These are phyloP conservation scores for Dryadula phaetusa DNA, from an alignment of 2,888 invertebrate species.

Conservation along the genomic window DNA sequence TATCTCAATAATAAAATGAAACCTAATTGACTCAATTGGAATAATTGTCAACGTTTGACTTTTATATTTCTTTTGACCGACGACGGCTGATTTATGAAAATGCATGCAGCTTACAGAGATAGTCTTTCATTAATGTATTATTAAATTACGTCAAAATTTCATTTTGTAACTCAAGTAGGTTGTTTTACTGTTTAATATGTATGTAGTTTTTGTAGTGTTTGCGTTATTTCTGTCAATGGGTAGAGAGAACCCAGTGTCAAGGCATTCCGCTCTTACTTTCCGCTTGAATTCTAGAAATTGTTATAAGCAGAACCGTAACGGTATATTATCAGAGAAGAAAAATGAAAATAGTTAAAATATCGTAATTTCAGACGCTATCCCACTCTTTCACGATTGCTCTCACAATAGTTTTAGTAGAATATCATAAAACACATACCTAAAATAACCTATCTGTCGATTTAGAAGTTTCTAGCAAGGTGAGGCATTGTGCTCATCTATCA, in stretches of 20 bases:
- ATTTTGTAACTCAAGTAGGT: no score
- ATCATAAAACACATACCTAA: background rate
- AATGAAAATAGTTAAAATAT: no score
- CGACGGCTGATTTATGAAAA: slow-evolving; percentile 15
- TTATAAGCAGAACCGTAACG: no score
- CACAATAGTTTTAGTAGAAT: background rate
- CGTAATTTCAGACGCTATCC: no score
- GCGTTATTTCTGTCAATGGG: no score
- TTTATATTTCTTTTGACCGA: slow-evolving; percentile 24
- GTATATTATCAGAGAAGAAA: no score
- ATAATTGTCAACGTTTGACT: slow-evolving; percentile 28
- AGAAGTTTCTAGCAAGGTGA: slow-evolving; percentile 32
- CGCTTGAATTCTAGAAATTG: no score
- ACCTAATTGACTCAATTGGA: slow-evolving; percentile 35
- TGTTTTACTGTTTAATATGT: no score
- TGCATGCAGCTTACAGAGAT: slow-evolving; percentile 6
- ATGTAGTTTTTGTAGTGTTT: no score
- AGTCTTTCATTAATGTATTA: background rate
- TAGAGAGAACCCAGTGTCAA: no score
- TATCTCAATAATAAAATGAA: slow-evolving; percentile 35
- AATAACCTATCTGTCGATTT: slow-evolving; percentile 20
- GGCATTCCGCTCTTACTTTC: no score
- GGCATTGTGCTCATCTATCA: slow-evolving; percentile 56
- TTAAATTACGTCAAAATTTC: background rate
- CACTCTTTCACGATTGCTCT: no score